These are phyloP conservation scores for Antennarius striatus DNA, from an alignment of 2,113 vertebrate genomes.

Conservation along the genomic window DNA sequence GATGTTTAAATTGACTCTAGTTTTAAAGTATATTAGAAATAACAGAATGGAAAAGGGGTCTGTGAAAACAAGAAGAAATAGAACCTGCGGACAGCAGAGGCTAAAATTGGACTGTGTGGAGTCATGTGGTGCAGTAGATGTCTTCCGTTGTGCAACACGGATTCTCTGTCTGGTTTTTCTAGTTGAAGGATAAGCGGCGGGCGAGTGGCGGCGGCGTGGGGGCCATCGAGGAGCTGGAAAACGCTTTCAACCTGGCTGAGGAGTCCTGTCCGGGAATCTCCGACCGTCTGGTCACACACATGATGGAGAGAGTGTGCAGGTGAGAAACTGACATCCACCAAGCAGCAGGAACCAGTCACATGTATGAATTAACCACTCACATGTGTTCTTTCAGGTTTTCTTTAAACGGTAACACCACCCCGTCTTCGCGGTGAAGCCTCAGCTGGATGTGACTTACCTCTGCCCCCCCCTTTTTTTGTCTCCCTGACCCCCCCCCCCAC, in stretches of 20 bases:
- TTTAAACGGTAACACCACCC: constrained; percentile 88
- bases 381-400: constrained; percentile 82
- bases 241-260: constrained; percentile 92
- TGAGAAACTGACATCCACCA: constrained; percentile 44
- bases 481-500: constrained; percentile 30
- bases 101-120: neutral
- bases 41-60: neutral
- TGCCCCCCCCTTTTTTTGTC: constrained; percentile 39
- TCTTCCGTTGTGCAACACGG: neutral
- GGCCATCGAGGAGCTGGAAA: constrained; percentile 96
- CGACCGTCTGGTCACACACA: constrained; percentile 90
- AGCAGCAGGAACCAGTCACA: no score
- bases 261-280: constrained; percentile 96
- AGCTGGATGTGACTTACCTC: constrained; percentile 50
- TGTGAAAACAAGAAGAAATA: neutral
- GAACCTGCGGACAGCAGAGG: no score
- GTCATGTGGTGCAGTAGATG: no score
- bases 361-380: neutral
- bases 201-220: constrained; percentile 84
- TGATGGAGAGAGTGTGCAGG: constrained; percentile 94
- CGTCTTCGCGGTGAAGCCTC: constrained; percentile 82
- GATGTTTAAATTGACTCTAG: no score
- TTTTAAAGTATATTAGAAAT: neutral
- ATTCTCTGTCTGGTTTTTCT: neutral
- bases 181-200: constrained; percentile 92